Base-by-base conservation (phyloP, 2,888 invertebrate species). In the Danaus chrysippus region DNA sequence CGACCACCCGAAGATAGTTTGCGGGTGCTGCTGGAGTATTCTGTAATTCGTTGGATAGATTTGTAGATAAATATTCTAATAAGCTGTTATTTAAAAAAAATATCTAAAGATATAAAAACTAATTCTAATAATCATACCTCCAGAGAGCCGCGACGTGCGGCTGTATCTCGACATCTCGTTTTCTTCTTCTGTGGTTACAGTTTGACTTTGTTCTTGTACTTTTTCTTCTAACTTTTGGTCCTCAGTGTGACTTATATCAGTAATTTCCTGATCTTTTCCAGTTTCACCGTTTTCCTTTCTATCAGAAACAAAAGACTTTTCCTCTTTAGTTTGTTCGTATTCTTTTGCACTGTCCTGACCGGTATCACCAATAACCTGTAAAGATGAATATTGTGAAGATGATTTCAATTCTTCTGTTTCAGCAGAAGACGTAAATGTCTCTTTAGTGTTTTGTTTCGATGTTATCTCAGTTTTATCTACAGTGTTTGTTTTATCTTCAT, bases 81-180 rank as follows among this genome's bases (percentile, higher is more conserved):
- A 34, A 2, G 23, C 23, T 34, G 2, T 34, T 34, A 34, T 5
- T 34, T 34, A 3, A 34, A 34, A 34, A 34, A 49, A 49, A n/a
- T 17, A 10, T 17, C 17, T 65, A 55, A 58, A 59, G 6, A 54
- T 59, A 58, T 52, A 56, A 34, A 10, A 42, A 49, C 15, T 34
- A 9, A 19, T 23, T 10, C 10, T 49, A 54, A 54, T 44, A 10
- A 46, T 56, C 75, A 79, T 81, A 93, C 93, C 93, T 92, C 93
- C 93, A 76, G 93, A 91, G 56, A 92, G 90, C 85, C 92, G 92
- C 77, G 93, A 92, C 75, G 93, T 93, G 80, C 92, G 91, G 85
- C 92, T 92, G 76, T 92, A 93, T 74, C 93, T 92, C 71, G 94
- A 92, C 78, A 93, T 91, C 67, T 82, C 87, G 76, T 85, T 87